These are phyloP conservation scores for Coecobrya sp. DNA, from an alignment of 2,888 invertebrate genomes.

Conservation along the genomic window DNA sequence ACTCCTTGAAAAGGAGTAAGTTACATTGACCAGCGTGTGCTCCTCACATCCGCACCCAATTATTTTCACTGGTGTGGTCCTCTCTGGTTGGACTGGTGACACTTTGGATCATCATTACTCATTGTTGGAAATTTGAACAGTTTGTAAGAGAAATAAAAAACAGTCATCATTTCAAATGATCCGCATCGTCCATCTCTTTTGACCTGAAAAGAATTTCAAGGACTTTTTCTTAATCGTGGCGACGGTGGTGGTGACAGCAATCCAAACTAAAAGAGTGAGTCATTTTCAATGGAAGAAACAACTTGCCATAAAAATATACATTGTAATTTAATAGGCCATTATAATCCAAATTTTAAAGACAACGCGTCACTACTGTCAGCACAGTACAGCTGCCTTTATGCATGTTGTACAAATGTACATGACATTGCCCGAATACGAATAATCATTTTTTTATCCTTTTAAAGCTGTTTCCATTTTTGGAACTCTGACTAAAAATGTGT, in stretches of 20 bases:
- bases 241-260: neutral
- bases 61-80: neutral
- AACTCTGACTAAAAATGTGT: constrained; percentile 53
- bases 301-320: neutral
- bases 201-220: constrained; percentile 49
- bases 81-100: neutral
- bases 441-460: constrained; percentile 39
- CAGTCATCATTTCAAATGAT: neutral
- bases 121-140: constrained; percentile 17
- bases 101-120: constrained; percentile 19
- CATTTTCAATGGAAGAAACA: neutral
- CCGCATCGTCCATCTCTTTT: neutral
- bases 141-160: neutral
- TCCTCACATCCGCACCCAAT: neutral
- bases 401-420: neutral
- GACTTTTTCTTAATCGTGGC: constrained; percentile 5
- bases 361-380: neutral
- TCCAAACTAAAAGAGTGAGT: neutral
- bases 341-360: neutral
- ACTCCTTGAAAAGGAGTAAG: neutral
- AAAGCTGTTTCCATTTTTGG: constrained; percentile 64
- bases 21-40: neutral
- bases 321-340: constrained; percentile 31
- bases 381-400: neutral
- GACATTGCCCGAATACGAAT: too few relatives aligned